Base-by-base conservation (phyloP, 2,797 vertebrate species). In the Psittacula echo region DNA sequence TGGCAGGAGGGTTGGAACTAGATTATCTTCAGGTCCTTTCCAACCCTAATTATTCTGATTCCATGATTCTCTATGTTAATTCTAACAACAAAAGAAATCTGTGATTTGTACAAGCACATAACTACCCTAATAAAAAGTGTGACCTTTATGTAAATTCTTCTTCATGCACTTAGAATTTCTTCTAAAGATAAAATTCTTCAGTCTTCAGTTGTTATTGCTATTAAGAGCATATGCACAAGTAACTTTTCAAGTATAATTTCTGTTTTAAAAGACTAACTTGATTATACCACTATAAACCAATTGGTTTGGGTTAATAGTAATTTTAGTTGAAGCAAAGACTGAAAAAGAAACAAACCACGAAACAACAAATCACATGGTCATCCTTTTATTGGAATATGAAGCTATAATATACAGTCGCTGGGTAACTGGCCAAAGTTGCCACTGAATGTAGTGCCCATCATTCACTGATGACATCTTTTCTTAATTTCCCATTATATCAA, bases 221-320 rank as follows among this genome's bases (percentile, higher is more conserved):
- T 61, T 58, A 74, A 68, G 29, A 27, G 29, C 21, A 13, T 45
- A 20, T 60, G 24, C 26, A 42, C 29, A 48, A 82, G 48, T 96
- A 86, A 61, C 53, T 96, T 90, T 91, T 47, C 50, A 76, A 82
- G 60, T 78, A 29, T 62, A 85, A 75, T 90, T 94, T 88, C 85
- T 80, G 39, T 81, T 91, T 92, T 86, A 79, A 85, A 87, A 64
- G 37, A 80, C 47, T 87, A 64, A 54, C 19, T 71, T 81, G 11
- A 51, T 80, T 62, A 26, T 60, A 54, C 18, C 8, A 11, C 21
- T 72, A 0, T 68, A 90, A 80, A n/a, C 65, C 48, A 23, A 26
- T 85, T 87, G 44, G 5, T 79, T 93, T 32, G 3, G 12, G 20
- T 86, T 92, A 53, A n/a, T n/a, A 34, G 29, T 75, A 79, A 58